phyloP scores from a whole-genome alignment of 2,888 invertebrate genomes.

The Embidobia sp. region DNA sequence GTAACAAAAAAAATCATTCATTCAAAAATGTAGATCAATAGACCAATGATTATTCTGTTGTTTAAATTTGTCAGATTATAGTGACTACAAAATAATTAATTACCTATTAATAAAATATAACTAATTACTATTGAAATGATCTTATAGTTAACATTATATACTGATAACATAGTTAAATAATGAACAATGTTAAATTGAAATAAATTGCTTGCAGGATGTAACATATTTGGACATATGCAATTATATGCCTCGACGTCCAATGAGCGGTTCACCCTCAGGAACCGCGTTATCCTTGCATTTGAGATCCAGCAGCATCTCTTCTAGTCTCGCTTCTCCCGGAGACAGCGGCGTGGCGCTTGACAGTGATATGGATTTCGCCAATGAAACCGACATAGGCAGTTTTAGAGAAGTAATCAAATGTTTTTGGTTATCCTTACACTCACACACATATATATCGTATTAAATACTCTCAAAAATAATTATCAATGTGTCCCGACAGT shows the following conservation, averaged over 20 bases:
- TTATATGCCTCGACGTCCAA: slow-evolving; percentile 80
- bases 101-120: no score
- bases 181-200: not conserved
- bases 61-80: no score
- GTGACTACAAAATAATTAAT: no score
- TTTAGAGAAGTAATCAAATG: slow-evolving; percentile 78
- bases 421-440: no score
- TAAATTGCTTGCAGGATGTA: slow-evolving; percentile 73
- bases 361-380: slow-evolving; percentile 79
- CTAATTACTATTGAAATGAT: no score
- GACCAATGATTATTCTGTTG: no score
- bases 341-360: slow-evolving; percentile 87
- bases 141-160: no score
- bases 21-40: no score
- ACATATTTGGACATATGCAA: slow-evolving; percentile 80
- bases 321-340: slow-evolving; percentile 86
- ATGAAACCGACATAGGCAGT: slow-evolving; percentile 79
- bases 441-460: no score
- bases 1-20: no score
- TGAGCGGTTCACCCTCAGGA: slow-evolving; percentile 80
- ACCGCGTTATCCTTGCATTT: slow-evolving; percentile 77
- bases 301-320: slow-evolving; percentile 79
- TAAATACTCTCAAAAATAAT: no score
- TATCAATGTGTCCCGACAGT: no score
- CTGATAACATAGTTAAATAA: slow-evolving; percentile 17